Percentiles rank a stretch among this genome's conserved stretches.
phyloP scores from a whole-genome alignment of 2,888 invertebrate species.

The Yponomeuta malinellus region DNA sequence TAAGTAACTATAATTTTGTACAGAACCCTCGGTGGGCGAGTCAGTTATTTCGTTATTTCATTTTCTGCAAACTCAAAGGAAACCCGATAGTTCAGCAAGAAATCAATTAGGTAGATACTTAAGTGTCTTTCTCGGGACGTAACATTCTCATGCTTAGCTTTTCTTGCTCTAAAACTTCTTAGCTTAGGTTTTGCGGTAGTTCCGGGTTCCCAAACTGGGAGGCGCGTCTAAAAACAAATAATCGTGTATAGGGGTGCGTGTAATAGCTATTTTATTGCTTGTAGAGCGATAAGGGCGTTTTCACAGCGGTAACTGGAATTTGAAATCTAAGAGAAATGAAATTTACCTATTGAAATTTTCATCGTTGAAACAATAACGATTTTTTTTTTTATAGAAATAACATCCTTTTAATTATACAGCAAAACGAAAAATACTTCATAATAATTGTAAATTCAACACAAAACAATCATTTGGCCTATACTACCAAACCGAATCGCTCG shows the following conservation, averaged over 20 bases:
- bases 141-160: neutral
- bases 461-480: too few species aligned
- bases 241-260: constrained; percentile 29
- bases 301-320: neutral
- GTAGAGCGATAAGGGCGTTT: neutral
- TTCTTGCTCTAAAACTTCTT: neutral
- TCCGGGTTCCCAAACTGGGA: constrained; percentile 6
- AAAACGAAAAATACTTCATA: too few species aligned
- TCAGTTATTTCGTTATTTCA: too few species aligned
- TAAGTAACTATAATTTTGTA: too few species aligned
- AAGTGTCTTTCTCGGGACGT: neutral
- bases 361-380: neutral
- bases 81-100: neutral
- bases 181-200: neutral
- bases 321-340: too few species aligned
- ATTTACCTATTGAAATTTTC: too few species aligned
- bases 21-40: too few species aligned
- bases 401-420: too few species aligned
- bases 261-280: constrained; percentile 25
- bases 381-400: neutral
- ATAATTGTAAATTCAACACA: too few species aligned
- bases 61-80: too few species aligned
- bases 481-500: too few species aligned
- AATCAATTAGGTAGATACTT: neutral
- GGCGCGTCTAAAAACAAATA: constrained; percentile 40